Conservation (phyloP, 2,888 invertebrate species). For the Dynastes hyllus region DNA sequence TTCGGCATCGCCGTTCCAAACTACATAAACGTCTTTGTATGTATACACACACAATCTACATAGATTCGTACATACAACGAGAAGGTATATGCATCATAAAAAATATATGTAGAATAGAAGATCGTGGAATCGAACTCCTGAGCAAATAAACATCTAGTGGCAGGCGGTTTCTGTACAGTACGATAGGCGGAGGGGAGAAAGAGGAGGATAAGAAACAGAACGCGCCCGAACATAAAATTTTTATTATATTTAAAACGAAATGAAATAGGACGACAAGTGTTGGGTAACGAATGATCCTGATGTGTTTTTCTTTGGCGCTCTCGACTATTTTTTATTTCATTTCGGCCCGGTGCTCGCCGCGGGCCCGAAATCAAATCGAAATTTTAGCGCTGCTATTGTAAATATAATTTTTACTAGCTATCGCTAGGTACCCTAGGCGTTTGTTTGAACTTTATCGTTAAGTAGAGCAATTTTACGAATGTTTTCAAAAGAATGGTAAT, state of each 20-base stretch:
- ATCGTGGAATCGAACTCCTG: conserved; percentile 17
- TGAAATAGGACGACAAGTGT: conserved; percentile 23
- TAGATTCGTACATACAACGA: background rate
- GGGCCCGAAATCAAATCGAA: conserved; percentile 17
- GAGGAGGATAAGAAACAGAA: background rate
- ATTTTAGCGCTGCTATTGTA: background rate
- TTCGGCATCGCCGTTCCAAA: too few relatives aligned
- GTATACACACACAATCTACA: background rate
- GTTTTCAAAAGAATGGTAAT: too few relatives aligned
- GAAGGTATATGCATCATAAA: conserved; percentile 16
- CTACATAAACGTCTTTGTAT: background rate
- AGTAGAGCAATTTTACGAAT: background rate
- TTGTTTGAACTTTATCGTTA: background rate
- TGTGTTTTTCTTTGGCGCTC: conserved; percentile 15
- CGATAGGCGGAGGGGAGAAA: background rate
- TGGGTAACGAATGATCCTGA: conserved; percentile 16
- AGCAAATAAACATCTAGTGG: conserved; percentile 12
- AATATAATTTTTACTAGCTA: conserved; percentile 6
- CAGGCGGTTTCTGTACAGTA: conserved; percentile 13
- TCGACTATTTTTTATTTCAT: background rate
- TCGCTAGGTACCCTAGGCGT: background rate
- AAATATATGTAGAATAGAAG: conserved; percentile 14
- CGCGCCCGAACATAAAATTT: conserved; percentile 16
- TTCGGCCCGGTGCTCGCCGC: background rate
- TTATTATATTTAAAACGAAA: conserved; percentile 25